Evolutionary conservation across 1,140 invertebrate species (phyloP), one percentile per base, ranked within the genome.

Genomic region (Temnothorax curvispinosus): DNA sequence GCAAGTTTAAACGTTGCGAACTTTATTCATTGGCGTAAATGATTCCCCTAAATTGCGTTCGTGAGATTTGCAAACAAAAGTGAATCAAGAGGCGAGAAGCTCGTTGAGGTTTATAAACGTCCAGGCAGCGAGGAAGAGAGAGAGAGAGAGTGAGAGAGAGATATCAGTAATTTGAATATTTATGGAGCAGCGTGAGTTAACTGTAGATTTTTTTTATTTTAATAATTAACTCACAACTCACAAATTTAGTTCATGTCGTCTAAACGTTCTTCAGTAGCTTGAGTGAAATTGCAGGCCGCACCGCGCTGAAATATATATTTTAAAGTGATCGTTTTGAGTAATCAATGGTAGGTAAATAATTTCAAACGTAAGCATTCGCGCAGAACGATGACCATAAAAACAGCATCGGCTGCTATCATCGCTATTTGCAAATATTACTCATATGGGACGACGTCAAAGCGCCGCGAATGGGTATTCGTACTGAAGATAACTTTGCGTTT

Each of bases 101-200:
- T 86, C 62, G 84, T 77, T 38, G 74, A 81, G 76, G 74, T 89
- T 87, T 72, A 89, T 88, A 86, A 89, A 89, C 88, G 87, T 78
- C 60, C 76, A 87, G 38, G 60, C 32, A 21, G 1, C 67, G 64
- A 44, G 60, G 41, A 77, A 85, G n/a, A 1, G 13, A 58, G 38
- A 15, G 54, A 52, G 18, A 47, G 18, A 41, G 35, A 54, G 18
- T 50, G 44, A 47, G 62, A 72, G 71, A 64, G 87, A 88, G 89
- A 91, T 90, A 88, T 92, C 89, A 89, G 86, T 89, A 65, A 90
- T 87, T 76, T 92, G 91, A 92, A 92, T 92, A 92, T 92, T 92
- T 92, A 92, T 92, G 72, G 82, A 90, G 75, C 84, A 60, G 58
- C 81, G 76, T 60, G 64, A 90, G 75, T 69, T 86, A 90, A 54